Percentiles rank a stretch among this genome's conserved stretches.
Conservation (phyloP, 1,140 invertebrate genomes). For the Drosophila repleta region DNA sequence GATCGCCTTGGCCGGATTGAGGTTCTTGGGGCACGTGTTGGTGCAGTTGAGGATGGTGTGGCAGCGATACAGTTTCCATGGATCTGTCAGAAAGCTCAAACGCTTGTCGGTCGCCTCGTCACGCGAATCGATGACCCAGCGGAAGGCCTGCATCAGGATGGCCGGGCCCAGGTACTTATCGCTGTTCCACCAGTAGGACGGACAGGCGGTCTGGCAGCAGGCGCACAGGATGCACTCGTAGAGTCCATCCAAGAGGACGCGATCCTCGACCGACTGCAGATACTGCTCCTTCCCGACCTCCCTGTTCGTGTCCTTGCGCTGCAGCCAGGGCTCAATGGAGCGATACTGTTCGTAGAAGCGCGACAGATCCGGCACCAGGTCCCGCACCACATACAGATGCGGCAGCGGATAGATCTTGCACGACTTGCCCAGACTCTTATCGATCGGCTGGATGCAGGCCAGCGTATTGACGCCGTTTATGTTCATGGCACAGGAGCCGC, state of each 20-base stretch:
- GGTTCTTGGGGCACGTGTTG: constrained; percentile 97
- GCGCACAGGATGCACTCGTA: constrained; percentile 99
- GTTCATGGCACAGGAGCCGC: constrained; percentile 99
- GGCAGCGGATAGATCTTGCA: constrained; percentile 92
- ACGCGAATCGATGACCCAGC: constrained; percentile 98
- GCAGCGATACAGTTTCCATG: constrained; percentile 96
- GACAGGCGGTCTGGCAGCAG: constrained; percentile 97
- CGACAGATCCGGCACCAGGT: constrained; percentile 96
- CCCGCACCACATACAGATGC: constrained; percentile 99
- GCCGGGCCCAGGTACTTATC: constrained; percentile 98
- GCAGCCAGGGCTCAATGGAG: constrained; percentile 97
- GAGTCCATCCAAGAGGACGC: constrained; percentile 95
- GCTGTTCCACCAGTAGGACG: constrained; percentile 99
- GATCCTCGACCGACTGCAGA: constrained; percentile 94
- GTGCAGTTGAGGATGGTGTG: constrained; percentile 99
- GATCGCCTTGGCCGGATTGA: constrained; percentile 97
- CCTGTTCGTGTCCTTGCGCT: constrained; percentile 87
- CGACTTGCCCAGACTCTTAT: constrained; percentile 52
- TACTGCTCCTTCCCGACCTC: constrained; percentile 89
- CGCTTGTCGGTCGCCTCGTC: constrained; percentile 93
- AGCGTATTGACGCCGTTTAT: constrained; percentile 97
- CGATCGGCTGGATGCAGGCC: constrained; percentile 87
- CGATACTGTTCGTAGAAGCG: constrained; percentile 97
- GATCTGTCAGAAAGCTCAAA: constrained; percentile 92
- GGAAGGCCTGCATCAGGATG: constrained; percentile 95